phyloP scores from a whole-genome alignment of 1,140 invertebrate species.

The Plectus sambesii region DNA sequence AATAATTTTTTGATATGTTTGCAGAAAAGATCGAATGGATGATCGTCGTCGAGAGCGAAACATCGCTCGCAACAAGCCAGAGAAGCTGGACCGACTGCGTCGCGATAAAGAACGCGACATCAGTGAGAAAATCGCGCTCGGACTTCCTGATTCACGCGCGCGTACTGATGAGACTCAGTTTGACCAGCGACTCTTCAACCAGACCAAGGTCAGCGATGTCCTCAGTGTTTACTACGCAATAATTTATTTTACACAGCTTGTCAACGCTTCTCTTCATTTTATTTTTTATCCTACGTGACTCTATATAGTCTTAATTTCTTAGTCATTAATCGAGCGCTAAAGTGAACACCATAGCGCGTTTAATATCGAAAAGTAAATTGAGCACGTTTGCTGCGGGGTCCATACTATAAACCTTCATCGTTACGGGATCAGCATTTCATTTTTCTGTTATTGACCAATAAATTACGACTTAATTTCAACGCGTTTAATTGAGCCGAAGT shows the following conservation, averaged over 20 bases:
- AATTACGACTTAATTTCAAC: too few relatives aligned
- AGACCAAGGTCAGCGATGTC: slow-evolving; percentile 55
- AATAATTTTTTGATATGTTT: slow-evolving; percentile 10
- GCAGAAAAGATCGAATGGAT: slow-evolving; percentile 28
- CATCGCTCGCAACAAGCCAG: slow-evolving; percentile 77
- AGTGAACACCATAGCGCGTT: too few relatives aligned
- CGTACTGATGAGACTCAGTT: slow-evolving; percentile 66
- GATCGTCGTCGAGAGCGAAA: slow-evolving; percentile 79
- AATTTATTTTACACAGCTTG: not conserved
- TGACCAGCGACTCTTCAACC: slow-evolving; percentile 90
- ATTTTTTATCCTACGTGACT: slow-evolving; percentile 11
- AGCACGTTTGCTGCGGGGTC: too few relatives aligned
- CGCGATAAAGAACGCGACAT: slow-evolving; percentile 88
- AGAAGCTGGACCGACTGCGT: slow-evolving; percentile 60
- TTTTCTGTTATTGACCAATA: too few relatives aligned
- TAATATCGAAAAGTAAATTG: too few relatives aligned
- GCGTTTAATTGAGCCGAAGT: too few relatives aligned
- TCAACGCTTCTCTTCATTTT: not conserved
- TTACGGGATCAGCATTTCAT: too few relatives aligned
- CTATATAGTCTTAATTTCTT: not conserved
- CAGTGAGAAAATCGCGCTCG: slow-evolving; percentile 93
- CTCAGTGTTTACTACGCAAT: not conserved
- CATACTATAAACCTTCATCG: too few relatives aligned
- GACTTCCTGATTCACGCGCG: slow-evolving; percentile 59
- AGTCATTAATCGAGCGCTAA: not conserved